phyloP scores from a whole-genome alignment of 2,797 vertebrate genomes.

The Serranus cabrilla region DNA sequence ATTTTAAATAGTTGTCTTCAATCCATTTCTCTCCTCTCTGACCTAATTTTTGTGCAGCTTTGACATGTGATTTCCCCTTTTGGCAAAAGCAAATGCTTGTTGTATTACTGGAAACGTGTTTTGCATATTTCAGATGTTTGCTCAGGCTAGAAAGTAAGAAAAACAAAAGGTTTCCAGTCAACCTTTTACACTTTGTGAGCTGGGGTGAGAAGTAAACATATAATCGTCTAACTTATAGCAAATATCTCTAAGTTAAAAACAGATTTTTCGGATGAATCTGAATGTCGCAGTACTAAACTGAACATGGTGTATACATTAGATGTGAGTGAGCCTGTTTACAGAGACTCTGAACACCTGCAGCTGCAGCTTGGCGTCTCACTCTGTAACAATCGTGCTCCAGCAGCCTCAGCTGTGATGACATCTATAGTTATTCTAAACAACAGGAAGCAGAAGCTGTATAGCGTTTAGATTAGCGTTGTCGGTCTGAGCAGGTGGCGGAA shows the following conservation, averaged over 20 bases:
- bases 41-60: too few relatives aligned
- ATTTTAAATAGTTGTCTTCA: too few relatives aligned
- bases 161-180: too few relatives aligned
- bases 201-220: neutral
- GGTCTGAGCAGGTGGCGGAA: neutral
- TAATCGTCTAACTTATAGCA: too few relatives aligned
- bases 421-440: neutral
- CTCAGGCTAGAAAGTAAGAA: too few relatives aligned
- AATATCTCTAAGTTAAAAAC: too few relatives aligned
- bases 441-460: constrained; percentile 6
- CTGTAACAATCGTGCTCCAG: too few relatives aligned
- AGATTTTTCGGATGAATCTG: neutral
- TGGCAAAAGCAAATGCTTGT: too few relatives aligned
- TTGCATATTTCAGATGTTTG: too few relatives aligned
- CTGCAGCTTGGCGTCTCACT: neutral
- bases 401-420: accelerated
- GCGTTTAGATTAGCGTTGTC: neutral
- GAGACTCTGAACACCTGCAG: neutral
- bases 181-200: neutral
- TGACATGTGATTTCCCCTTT: too few relatives aligned
- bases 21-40: too few relatives aligned
- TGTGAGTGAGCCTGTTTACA: neutral
- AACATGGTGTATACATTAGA: accelerated
- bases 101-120: too few relatives aligned
- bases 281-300: neutral